Evolutionary conservation across 2,888 invertebrate genomes (phyloP).

Genomic region (Trichacis sp.): DNA sequence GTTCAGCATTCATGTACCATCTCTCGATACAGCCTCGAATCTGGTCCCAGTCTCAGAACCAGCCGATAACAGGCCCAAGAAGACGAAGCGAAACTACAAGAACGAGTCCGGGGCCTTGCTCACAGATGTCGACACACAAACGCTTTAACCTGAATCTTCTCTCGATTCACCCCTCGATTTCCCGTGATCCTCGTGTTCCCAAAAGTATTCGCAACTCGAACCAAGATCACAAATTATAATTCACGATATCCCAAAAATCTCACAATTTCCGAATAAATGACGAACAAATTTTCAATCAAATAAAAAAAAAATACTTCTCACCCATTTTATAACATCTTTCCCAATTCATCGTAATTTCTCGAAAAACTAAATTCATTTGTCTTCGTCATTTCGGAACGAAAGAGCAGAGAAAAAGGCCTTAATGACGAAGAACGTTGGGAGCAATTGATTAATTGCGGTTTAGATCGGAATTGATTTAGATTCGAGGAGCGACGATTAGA

Average conservation of each 20-base stretch:
- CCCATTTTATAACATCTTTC: too few relatives aligned
- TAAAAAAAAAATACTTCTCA: too few relatives aligned
- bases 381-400: too few relatives aligned
- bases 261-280: constrained; percentile 34
- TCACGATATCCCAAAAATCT: too few relatives aligned
- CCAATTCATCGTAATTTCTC: too few relatives aligned
- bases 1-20: constrained; percentile 56
- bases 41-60: constrained; percentile 51
- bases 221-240: too few relatives aligned
- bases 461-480: neutral
- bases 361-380: too few relatives aligned
- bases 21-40: constrained; percentile 61
- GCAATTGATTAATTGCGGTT: neutral
- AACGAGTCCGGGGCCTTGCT: constrained; percentile 55
- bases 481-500: neutral
- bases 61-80: constrained; percentile 60
- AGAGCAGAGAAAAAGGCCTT: too few relatives aligned
- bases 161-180: constrained; percentile 25
- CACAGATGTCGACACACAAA: constrained; percentile 65
- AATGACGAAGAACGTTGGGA: too few relatives aligned
- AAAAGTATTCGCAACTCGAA: constrained; percentile 46
- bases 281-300: neutral
- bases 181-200: constrained; percentile 8
- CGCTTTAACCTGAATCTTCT: constrained; percentile 16
- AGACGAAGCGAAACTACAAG: constrained; percentile 18